Base-by-base conservation (phyloP, 1,140 invertebrate species). In the Mactra quadrangularis region DNA sequence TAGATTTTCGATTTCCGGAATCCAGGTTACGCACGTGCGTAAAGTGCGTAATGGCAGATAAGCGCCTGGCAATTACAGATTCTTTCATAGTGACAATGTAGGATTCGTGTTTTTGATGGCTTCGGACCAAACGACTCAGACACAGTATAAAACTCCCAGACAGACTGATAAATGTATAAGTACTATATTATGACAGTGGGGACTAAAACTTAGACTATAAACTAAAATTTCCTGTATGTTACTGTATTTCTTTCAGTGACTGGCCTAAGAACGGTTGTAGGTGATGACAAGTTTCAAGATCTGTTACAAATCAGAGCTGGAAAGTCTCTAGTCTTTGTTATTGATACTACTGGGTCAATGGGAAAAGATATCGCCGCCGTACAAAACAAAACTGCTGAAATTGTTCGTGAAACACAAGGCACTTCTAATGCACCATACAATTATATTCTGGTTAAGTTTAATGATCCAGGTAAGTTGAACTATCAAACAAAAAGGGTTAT, bases 261-360 rank as follows among this genome's bases (percentile, higher is more conserved):
- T 70, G 82, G 82, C 3, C 45, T 84, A 31, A 45, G 74, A 33
- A 52, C 19, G 9, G 35, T 84, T 1, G 74, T 84, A 25, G 82
- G 82, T 3, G 74, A 84, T 27, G 74, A 77, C 31, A 59, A 38
- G 53, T 84, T 84, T 55, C 82, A 84, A 38, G 75, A 84, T 35
- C 19, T 84, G 17, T 52, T 84, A 31, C 82, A 78, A 47, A 71
- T 84, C 64, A 70, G 75, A 38, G 60, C 74, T 6, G 82, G 75
- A 53, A 78, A 71, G 55, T 86, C 87, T 13, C 55, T 89, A 13
- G 85, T 86, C 4, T 86, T 89, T 70, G 87, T 87, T 17, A 84
- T 89, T 33, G 88, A 89, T 55, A 77, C 76, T 22, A 86, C 87
- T 0, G 85, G 85, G 13, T 89, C 88, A 0, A 89, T 89, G 88